Evolutionary conservation across 2,113 vertebrate genomes (phyloP).

Genomic region (Ammospiza caudacuta): DNA sequence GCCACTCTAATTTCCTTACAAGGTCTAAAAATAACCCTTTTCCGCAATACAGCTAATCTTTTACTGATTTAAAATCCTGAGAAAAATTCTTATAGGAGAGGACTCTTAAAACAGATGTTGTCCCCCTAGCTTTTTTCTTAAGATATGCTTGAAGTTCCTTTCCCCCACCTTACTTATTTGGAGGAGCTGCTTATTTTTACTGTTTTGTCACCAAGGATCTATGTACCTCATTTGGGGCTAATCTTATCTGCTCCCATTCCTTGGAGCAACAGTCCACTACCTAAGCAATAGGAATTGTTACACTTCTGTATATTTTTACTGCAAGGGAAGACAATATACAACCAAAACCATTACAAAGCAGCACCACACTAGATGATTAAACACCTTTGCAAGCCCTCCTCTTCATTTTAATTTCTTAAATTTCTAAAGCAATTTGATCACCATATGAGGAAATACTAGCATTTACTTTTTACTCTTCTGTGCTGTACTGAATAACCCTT

Average conservation of each 20-base stretch:
- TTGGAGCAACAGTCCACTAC: not conserved
- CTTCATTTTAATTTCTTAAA: not conserved
- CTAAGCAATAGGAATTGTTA: not conserved
- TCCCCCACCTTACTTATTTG: not conserved
- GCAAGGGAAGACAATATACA: not conserved
- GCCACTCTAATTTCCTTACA: not conserved
- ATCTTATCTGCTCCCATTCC: not conserved
- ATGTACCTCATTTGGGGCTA: not conserved
- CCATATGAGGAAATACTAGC: not conserved
- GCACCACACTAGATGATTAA: accelerated
- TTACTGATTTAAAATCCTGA: not conserved
- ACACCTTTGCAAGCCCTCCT: not conserved
- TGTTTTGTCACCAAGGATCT: not conserved
- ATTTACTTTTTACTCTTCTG: not conserved
- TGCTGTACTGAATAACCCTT: not conserved
- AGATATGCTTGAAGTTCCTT: not conserved
- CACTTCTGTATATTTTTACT: not conserved
- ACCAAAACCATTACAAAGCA: not conserved
- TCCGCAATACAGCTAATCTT: not conserved
- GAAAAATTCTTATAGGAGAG: not conserved
- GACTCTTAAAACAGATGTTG: not conserved
- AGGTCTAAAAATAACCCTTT: not conserved
- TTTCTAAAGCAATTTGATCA: not conserved
- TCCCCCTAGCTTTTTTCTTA: not conserved
- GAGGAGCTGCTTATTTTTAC: not conserved